phyloP scores from a whole-genome alignment of 2,797 vertebrate genomes.

The Tadarida brasiliensis region DNA sequence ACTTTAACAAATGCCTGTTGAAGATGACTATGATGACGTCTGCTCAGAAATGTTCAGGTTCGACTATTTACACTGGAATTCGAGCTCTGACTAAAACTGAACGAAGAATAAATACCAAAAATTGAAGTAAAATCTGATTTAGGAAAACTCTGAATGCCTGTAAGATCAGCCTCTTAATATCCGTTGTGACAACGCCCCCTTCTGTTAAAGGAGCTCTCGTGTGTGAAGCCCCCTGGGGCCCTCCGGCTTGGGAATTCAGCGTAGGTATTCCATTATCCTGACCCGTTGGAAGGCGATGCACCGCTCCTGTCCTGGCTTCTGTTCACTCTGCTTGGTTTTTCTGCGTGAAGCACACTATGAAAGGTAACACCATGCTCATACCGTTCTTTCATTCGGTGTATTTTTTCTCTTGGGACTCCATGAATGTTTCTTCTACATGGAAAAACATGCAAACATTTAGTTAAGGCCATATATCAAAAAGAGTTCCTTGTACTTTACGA shows the following conservation, averaged over 20 bases:
- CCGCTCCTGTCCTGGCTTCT: constrained; percentile 71
- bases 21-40: constrained; percentile 34
- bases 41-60: constrained; percentile 51
- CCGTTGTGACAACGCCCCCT: constrained; percentile 59
- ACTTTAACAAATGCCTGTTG: constrained; percentile 7
- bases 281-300: not conserved
- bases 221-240: rapidly evolving
- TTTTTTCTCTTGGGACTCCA: constrained; percentile 87
- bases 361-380: constrained; percentile 89
- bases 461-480: not conserved
- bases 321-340: constrained; percentile 83
- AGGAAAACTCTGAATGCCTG: constrained; percentile 58
- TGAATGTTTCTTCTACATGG: constrained; percentile 88
- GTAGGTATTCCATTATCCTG: not conserved
- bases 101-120: constrained; percentile 79
- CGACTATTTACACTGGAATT: constrained; percentile 64
- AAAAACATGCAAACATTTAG: constrained; percentile 69
- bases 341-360: constrained; percentile 87
- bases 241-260: constrained; percentile 67
- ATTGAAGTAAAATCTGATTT: constrained; percentile 77
- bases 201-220: constrained; percentile 26
- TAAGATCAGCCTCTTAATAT: constrained; percentile 70
- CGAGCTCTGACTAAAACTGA: constrained; percentile 65
- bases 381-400: constrained; percentile 89
- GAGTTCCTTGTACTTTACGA: not conserved